These are phyloP conservation scores for Dicerorhinus sumatrensis DNA, from an alignment of 2,113 vertebrate genomes.

Conservation along the genomic window DNA sequence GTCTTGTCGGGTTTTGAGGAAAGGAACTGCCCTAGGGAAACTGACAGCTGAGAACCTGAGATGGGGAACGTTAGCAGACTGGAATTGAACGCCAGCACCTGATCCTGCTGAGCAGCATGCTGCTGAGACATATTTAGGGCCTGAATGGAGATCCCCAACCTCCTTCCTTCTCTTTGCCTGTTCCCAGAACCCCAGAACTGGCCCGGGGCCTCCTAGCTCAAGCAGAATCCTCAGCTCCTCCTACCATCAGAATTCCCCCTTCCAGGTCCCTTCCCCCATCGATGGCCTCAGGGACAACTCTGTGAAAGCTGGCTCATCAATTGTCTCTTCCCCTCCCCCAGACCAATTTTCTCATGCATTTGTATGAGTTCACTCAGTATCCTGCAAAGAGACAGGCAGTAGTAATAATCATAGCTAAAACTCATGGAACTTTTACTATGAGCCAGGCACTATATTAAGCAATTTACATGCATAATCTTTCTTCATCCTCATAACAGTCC, in stretches of 20 bases:
- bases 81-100: constrained; percentile 10
- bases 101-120: background rate
- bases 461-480: constrained; percentile 62
- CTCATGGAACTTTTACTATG: constrained; percentile 66
- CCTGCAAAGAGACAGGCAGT: constrained; percentile 67
- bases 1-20: background rate
- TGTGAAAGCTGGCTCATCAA: constrained; percentile 53
- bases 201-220: background rate
- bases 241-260: constrained; percentile 48
- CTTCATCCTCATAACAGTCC: constrained; percentile 27
- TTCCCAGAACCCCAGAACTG: constrained; percentile 2
- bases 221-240: constrained; percentile 25
- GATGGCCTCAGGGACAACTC: constrained; percentile 45
- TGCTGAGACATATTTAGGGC: background rate
- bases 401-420: constrained; percentile 69
- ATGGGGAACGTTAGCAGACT: background rate
- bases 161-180: background rate
- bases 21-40: background rate
- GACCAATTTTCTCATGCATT: constrained; percentile 76
- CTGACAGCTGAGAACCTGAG: background rate
- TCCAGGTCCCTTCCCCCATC: constrained; percentile 40
- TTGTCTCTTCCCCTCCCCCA: constrained; percentile 58
- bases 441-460: constrained; percentile 63
- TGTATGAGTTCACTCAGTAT: constrained; percentile 60
- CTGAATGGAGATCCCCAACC: background rate